Evolutionary conservation across 2,888 invertebrate genomes (phyloP).

Genomic region (Cantharis nigra): DNA sequence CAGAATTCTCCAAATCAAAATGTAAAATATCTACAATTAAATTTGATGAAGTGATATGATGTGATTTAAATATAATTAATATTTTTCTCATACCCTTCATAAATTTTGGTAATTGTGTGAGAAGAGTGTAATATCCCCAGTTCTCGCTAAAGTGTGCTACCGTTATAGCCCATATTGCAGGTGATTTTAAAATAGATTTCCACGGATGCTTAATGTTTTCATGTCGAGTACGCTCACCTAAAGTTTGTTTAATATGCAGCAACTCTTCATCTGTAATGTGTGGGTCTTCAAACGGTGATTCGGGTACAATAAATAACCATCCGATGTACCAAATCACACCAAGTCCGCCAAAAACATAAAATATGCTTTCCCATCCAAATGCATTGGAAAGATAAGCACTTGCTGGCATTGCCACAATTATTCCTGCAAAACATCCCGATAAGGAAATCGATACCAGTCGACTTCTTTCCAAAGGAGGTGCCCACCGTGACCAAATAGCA

Average conservation of each 20-base stretch:
- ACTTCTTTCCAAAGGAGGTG: constrained; percentile 78
- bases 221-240: constrained; percentile 57
- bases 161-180: constrained; percentile 82
- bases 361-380: constrained; percentile 81
- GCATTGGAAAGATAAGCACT: constrained; percentile 74
- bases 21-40: constrained; percentile 67
- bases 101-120: constrained; percentile 84
- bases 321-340: constrained; percentile 73
- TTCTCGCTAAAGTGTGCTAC: constrained; percentile 86
- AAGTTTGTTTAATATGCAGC: constrained; percentile 69
- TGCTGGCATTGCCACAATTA: constrained; percentile 80
- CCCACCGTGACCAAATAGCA: constrained; percentile 84
- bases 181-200: constrained; percentile 73
- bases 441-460: constrained; percentile 81
- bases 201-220: constrained; percentile 59
- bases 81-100: constrained; percentile 66
- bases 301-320: constrained; percentile 74
- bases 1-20: constrained; percentile 77
- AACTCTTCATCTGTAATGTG: constrained; percentile 73
- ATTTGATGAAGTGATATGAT: neutral
- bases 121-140: constrained; percentile 87
- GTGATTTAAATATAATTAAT: neutral
- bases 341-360: constrained; percentile 75
- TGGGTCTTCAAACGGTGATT: constrained; percentile 76
- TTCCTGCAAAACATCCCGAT: constrained; percentile 85